These are phyloP conservation scores for Pomatorhinus ruficollis DNA, from an alignment of 2,113 vertebrate genomes.

Conservation along the genomic window DNA sequence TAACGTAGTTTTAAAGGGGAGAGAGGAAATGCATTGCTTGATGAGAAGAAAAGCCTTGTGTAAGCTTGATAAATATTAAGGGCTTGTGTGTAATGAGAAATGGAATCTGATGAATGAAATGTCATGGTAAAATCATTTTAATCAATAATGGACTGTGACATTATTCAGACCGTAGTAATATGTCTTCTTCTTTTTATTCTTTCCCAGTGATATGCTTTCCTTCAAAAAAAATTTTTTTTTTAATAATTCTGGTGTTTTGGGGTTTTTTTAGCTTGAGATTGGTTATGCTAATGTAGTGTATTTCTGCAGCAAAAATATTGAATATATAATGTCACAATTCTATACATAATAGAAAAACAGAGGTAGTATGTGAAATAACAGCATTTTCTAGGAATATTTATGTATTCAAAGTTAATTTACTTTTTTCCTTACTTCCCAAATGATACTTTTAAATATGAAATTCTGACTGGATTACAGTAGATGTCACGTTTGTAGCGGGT, in stretches of 20 bases:
- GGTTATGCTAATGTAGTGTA: conserved; percentile 3
- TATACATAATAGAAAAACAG: not conserved
- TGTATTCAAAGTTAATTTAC: not conserved
- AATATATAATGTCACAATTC: not conserved
- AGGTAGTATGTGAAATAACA: not conserved
- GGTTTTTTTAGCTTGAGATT: not conserved
- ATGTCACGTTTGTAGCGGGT: not conserved
- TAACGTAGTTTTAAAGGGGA: not conserved
- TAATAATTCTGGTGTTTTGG: not conserved
- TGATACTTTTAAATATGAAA: not conserved
- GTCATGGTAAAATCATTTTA: conserved; percentile 61
- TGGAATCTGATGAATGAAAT: conserved; percentile 64
- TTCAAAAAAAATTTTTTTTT: not conserved
- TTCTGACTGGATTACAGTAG: not conserved
- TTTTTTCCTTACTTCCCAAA: rapidly evolving
- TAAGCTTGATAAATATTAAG: conserved; percentile 50
- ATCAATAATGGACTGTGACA: conserved; percentile 65
- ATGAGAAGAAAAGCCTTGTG: conserved; percentile 44
- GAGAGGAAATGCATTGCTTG: conserved; percentile 6
- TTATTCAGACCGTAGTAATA: conserved; percentile 45
- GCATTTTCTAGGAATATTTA: not conserved
- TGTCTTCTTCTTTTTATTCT: conserved; percentile 4
- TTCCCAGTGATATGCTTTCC: not conserved
- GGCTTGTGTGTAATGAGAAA: conserved; percentile 55
- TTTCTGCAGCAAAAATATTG: not conserved